phyloP scores from a whole-genome alignment of 2,797 vertebrate species.

The Neostethus bicornis region DNA sequence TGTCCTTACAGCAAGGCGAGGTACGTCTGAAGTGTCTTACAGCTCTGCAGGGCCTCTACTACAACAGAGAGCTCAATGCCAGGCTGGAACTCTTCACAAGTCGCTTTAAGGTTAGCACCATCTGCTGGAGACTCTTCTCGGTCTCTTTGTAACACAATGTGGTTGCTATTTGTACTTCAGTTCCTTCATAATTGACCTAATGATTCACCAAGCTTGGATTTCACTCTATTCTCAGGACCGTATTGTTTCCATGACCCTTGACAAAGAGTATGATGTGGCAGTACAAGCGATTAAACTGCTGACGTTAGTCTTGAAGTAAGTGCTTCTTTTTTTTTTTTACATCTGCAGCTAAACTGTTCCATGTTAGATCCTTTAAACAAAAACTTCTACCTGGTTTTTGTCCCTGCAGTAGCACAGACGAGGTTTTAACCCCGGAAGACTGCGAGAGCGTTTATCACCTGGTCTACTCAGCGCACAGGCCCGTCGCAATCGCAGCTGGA shows the following conservation, averaged over 20 bases:
- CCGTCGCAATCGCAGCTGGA: constrained; percentile 95
- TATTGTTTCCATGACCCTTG: constrained; percentile 99
- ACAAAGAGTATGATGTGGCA: constrained; percentile 99
- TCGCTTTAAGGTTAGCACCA: constrained; percentile 92
- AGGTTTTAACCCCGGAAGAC: constrained; percentile 97
- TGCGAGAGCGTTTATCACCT: constrained; percentile 99
- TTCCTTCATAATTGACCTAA: background rate
- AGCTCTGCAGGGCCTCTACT: constrained; percentile 97
- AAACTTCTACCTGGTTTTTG: constrained; percentile 10
- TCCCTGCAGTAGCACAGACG: constrained; percentile 91
- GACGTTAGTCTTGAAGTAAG: constrained; percentile 98
- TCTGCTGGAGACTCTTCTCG: constrained; percentile 57
- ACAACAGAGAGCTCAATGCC: constrained; percentile 97
- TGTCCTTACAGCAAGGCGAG: constrained; percentile 90
- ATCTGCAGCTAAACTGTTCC: background rate
- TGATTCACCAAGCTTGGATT: background rate
- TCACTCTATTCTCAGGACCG: constrained; percentile 85
- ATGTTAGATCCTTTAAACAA: background rate
- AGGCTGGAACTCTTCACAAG: constrained; percentile 99
- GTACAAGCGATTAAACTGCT: constrained; percentile 99
- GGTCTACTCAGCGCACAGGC: constrained; percentile 98
- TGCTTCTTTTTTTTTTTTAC: constrained; percentile 38
- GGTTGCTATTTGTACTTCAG: background rate
- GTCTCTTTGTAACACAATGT: background rate
- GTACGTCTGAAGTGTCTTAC: constrained; percentile 98